Evolutionary conservation across 2,113 vertebrate species (phyloP), one percentile per base, ranked within the genome.

Genomic region (Paradisaea rubra): DNA sequence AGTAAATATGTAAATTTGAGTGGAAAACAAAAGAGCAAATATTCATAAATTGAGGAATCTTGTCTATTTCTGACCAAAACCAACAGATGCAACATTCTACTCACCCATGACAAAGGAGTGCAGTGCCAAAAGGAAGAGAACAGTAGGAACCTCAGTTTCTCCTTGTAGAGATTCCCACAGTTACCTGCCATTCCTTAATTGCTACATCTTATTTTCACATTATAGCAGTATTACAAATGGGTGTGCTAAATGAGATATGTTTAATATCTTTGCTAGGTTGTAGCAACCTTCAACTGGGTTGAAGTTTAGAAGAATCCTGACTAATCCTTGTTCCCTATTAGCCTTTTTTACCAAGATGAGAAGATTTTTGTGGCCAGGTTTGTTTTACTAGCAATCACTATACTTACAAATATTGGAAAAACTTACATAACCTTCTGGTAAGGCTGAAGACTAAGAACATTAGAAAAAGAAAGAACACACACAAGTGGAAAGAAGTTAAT

Each of bases 21-120:
- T 15, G 9, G 1, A 0, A 4, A 11, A 12, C n/a, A 37, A 13
- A 19, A 27, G 0, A 9, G 10, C 9, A 53, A 70, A 28, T 77
- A 45, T 52, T 81, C 5, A 44, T 23, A 64, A 74, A 47, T 15
- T 63, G 30, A 79, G 16, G 30, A 81, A 56, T 78, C 37, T 57
- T 80, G 6, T 23, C 2, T 44, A 28, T 56, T 91, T 80, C 49
- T 86, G 56, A 74, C 31, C 9, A 19, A 63, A 59, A 25, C 24
- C 28, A 25, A 30, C 4, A 84, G 24, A 49, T 28, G 20, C 15
- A n/a, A 44, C n/a, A 9, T 78, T 81, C 61, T 74, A 42, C 31
- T 70, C 47, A 49, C 17, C 9, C 16, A 22, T 22, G 28, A 14
- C 22, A 92, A 73, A 81, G 52, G 11, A 45, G 11, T 10, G 49